Conservation (phyloP, 2,888 invertebrate species). For the Zaprionus lineosus region DNA sequence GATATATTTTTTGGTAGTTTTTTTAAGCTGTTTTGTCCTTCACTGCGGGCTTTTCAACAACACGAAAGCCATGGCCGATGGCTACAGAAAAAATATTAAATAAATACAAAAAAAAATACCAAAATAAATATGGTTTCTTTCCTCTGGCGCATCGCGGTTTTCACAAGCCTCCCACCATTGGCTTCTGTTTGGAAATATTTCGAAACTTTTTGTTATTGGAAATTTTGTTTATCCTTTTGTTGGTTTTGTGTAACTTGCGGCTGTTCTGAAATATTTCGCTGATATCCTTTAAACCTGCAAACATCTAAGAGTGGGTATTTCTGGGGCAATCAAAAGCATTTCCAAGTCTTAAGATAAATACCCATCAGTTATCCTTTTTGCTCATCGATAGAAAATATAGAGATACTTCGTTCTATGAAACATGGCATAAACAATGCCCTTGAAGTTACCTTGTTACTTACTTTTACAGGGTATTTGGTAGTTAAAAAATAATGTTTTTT, state of each 20-base stretch:
- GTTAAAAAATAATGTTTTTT: slow-evolving; percentile 13
- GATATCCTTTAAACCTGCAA: slow-evolving; percentile 14
- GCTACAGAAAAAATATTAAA: neutral
- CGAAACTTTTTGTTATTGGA: slow-evolving; percentile 48
- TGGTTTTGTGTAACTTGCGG: slow-evolving; percentile 57
- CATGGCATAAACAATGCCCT: too few species aligned
- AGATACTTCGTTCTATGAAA: too few species aligned
- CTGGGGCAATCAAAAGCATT: too few species aligned
- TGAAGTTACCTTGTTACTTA: too few species aligned
- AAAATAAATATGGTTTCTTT: slow-evolving; percentile 23
- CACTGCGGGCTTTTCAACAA: slow-evolving; percentile 18
- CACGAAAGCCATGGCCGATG: slow-evolving; percentile 10
- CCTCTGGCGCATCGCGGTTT: slow-evolving; percentile 49
- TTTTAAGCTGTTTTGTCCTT: neutral
- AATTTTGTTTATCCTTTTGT: slow-evolving; percentile 47
- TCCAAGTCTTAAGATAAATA: too few species aligned
- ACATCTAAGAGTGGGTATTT: too few species aligned
- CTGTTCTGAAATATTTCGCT: slow-evolving; percentile 27
- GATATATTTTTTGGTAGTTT: slow-evolving; percentile 2
- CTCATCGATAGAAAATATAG: too few species aligned
- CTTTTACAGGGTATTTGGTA: too few species aligned
- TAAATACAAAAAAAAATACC: neutral
- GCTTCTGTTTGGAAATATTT: slow-evolving; percentile 29
- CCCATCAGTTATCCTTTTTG: too few species aligned
- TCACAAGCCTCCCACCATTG: slow-evolving; percentile 40